These are phyloP conservation scores for Acanthis flammea DNA, from an alignment of 2,797 vertebrate genomes.

Conservation along the genomic window DNA sequence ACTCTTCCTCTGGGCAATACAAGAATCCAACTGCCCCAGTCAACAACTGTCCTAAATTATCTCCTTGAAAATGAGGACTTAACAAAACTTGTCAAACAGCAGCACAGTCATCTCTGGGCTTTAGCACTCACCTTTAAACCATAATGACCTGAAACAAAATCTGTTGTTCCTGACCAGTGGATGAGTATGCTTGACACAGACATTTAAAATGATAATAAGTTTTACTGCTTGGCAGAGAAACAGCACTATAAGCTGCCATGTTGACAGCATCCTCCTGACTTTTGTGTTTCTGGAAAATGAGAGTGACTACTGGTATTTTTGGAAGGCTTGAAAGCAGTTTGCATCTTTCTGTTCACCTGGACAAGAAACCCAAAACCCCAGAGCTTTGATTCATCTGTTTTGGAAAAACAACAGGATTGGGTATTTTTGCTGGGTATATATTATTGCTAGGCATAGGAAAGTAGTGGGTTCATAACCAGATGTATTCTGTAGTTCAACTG, in stretches of 20 bases:
- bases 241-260: not conserved
- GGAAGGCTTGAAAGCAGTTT: not conserved
- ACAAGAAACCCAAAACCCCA: not conserved
- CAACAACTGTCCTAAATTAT: not conserved
- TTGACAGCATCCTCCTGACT: not conserved
- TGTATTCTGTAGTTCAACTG: not conserved
- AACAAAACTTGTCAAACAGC: not conserved
- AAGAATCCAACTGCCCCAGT: not conserved
- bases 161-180: not conserved
- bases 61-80: not conserved
- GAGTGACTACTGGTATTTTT: not conserved
- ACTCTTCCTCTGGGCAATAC: not conserved
- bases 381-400: not conserved
- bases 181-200: not conserved
- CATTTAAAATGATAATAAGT: not conserved
- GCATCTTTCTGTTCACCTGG: not conserved
- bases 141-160: not conserved
- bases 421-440: not conserved
- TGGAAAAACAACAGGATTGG: not conserved
- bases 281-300: not conserved
- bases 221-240: not conserved
- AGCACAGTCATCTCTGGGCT: not conserved
- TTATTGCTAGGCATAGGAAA: not conserved
- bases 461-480: not conserved
- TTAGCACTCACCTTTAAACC: not conserved